These are phyloP conservation scores for Redunca redunca DNA, from an alignment of 2,113 vertebrate species.

Conservation along the genomic window DNA sequence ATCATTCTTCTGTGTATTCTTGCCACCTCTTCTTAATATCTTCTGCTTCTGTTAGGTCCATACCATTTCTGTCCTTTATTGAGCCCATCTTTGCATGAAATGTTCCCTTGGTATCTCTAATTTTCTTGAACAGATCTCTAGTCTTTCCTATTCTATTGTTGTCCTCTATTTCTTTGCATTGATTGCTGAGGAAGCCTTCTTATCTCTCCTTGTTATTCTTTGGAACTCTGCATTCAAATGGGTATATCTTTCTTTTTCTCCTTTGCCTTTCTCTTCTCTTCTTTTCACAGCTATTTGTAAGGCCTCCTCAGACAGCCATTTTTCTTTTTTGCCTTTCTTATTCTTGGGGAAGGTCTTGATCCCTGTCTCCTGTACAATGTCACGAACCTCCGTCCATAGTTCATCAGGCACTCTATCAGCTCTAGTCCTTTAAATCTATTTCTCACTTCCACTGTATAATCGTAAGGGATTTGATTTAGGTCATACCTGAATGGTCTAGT, in stretches of 20 bases:
- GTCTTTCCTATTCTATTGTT: background rate
- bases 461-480: rapidly evolving
- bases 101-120: background rate
- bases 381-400: background rate
- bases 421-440: background rate
- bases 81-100: background rate
- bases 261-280: background rate
- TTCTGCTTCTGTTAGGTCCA: background rate
- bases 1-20: background rate
- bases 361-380: background rate
- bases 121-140: background rate
- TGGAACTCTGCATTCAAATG: background rate
- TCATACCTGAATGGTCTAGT: background rate
- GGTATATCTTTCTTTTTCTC: background rate
- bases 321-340: background rate
- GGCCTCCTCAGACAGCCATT: background rate
- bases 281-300: background rate
- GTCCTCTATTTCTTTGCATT: background rate
- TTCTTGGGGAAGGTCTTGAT: background rate
- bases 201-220: background rate
- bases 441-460: background rate
- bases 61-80: background rate
- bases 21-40: background rate
- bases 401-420: background rate
- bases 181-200: background rate